A percentile compares a stretch with the other conserved stretches of the same genome.
These are phyloP conservation scores for Campaea margaritaria DNA, from an alignment of 2,888 invertebrate genomes.

Conservation along the genomic window DNA sequence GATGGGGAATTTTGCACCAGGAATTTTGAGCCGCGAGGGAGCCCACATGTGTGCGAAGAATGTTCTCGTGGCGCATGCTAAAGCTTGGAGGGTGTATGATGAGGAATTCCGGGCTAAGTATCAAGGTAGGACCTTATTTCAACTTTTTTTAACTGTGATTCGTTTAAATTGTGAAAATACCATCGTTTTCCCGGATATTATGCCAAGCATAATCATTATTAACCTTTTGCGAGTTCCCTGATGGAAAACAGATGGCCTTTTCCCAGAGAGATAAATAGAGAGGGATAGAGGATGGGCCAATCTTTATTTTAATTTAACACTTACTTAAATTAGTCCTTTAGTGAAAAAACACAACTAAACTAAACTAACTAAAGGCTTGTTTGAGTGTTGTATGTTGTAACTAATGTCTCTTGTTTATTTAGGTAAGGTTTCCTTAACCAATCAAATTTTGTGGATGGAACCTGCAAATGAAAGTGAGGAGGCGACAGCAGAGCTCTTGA, in stretches of 20 bases:
- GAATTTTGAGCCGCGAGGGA: constrained; percentile 4
- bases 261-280: no score
- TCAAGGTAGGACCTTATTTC: constrained; percentile 37
- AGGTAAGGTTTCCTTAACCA: constrained; percentile 52
- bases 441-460: constrained; percentile 49
- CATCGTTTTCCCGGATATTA: no score
- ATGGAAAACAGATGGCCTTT: no score
- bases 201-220: no score
- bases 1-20: constrained; percentile 50
- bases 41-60: constrained; percentile 34
- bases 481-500: constrained; percentile 40
- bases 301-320: no score
- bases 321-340: no score
- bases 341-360: no score
- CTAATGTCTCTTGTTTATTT: constrained; percentile 7
- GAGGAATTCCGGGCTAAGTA: constrained; percentile 41
- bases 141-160: no score
- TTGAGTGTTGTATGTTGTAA: background rate
- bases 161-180: no score
- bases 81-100: constrained; percentile 47
- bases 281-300: no score
- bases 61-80: constrained; percentile 44
- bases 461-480: constrained; percentile 34
- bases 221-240: no score
- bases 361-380: no score